Conservation (phyloP, 2,888 invertebrate genomes). For the Molorchus minor region DNA sequence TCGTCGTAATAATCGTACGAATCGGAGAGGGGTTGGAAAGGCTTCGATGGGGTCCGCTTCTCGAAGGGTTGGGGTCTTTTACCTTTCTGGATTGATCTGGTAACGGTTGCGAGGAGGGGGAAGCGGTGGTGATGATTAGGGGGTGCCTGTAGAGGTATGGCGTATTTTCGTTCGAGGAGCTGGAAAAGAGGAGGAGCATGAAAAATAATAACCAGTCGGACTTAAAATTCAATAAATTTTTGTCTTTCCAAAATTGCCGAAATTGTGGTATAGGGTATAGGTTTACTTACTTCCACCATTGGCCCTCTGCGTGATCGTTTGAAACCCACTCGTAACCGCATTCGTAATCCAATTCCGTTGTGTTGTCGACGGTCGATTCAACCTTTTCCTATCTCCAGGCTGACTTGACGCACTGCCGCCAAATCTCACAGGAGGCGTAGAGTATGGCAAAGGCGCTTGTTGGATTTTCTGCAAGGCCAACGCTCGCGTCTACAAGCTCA, state of each 20-base stretch:
- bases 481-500: constrained; percentile 52
- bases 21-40: constrained; percentile 34
- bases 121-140: constrained; percentile 35
- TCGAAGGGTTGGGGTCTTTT: constrained; percentile 51
- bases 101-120: constrained; percentile 35
- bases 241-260: too few relatives aligned
- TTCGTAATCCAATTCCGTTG: too few relatives aligned
- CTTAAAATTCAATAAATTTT: too few relatives aligned
- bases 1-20: constrained; percentile 78
- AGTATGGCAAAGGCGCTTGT: constrained; percentile 45
- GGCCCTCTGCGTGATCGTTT: too few relatives aligned
- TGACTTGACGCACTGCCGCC: constrained; percentile 8
- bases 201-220: too few relatives aligned
- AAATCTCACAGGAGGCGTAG: constrained; percentile 17
- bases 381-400: neutral
- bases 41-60: constrained; percentile 50
- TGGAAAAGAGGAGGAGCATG: constrained; percentile 2
- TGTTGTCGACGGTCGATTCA: neutral
- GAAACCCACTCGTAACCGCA: too few relatives aligned
- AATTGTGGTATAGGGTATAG: too few relatives aligned
- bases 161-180: constrained; percentile 19
- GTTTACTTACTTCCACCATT: too few relatives aligned
- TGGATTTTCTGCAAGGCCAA: constrained; percentile 52
- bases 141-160: too few relatives aligned
- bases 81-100: constrained; percentile 27